Conservation (phyloP, 2,888 invertebrate species). For the Cephus sareptanus region DNA sequence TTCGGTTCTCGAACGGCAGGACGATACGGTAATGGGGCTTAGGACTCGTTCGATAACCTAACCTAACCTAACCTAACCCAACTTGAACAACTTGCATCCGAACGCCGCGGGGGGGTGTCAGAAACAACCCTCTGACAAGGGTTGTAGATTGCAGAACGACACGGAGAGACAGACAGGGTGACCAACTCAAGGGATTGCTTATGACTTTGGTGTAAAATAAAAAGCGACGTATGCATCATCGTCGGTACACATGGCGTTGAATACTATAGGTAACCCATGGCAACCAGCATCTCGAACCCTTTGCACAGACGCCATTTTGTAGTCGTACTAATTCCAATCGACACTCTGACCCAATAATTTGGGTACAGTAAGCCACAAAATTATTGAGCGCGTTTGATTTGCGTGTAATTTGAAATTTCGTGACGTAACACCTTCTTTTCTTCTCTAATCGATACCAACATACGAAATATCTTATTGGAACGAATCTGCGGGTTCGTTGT, state of each 20-base stretch:
- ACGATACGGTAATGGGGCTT: no score
- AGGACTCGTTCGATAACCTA: constrained; percentile 16
- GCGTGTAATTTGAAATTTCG: background rate
- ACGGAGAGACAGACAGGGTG: background rate
- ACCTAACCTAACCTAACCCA: constrained; percentile 24
- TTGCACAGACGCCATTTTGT: background rate
- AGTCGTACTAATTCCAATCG: background rate
- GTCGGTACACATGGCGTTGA: constrained; percentile 25
- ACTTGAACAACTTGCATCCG: constrained; percentile 9
- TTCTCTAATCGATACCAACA: no score
- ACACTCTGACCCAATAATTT: background rate
- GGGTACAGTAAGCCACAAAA: background rate
- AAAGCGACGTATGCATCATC: constrained; percentile 19
- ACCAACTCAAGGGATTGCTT: constrained; percentile 16
- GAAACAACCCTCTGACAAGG: constrained; percentile 9
- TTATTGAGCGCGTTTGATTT: background rate
- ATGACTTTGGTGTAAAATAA: constrained; percentile 14
- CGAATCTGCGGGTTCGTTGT: no score
- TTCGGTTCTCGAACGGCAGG: no score
- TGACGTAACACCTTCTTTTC: background rate
- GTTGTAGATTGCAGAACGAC: background rate
- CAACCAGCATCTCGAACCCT: background rate
- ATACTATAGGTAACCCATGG: background rate
- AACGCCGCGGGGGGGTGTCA: constrained; percentile 20
- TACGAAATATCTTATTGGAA: no score